Conservation (phyloP, 64 coral and sea anemone genomes). For the Dendronephthya gigantea region DNA sequence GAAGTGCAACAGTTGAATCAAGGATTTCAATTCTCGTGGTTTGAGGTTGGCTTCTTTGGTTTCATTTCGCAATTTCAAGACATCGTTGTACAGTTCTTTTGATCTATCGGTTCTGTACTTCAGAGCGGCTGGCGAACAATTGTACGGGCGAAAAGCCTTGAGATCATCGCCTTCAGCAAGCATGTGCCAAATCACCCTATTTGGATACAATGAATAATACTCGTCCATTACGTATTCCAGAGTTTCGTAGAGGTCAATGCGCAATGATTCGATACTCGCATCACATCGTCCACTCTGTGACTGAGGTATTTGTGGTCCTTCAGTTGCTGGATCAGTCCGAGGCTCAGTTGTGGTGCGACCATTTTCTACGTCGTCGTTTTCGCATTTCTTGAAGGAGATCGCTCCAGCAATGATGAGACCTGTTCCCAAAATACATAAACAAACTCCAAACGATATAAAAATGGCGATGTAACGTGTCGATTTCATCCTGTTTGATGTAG, state of each 20-base stretch:
- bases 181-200: slow-evolving; percentile 46
- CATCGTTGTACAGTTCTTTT: slow-evolving; percentile 24
- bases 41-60: slow-evolving; percentile 29
- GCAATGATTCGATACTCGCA: slow-evolving; percentile 35
- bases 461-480: not conserved
- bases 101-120: slow-evolving; percentile 44
- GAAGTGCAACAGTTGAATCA: slow-evolving; percentile 64
- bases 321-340: too few relatives aligned
- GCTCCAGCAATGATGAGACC: not conserved
- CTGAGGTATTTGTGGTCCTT: too few relatives aligned
- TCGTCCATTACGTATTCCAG: slow-evolving; percentile 53
- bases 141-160: slow-evolving; percentile 57
- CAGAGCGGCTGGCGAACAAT: slow-evolving; percentile 59
- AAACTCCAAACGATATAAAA: not conserved
- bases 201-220: slow-evolving; percentile 69
- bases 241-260: slow-evolving; percentile 42
- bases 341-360: not conserved
- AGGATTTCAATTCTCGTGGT: slow-evolving; percentile 72
- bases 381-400: not conserved
- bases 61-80: not conserved
- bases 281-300: not conserved
- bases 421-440: not conserved
- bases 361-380: not conserved
- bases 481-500: not conserved
- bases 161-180: slow-evolving; percentile 25